Percentiles rank a stretch among this genome's conserved stretches.
phyloP scores from a whole-genome alignment of 2,113 vertebrate genomes.

The Erinaceus europaeus region DNA sequence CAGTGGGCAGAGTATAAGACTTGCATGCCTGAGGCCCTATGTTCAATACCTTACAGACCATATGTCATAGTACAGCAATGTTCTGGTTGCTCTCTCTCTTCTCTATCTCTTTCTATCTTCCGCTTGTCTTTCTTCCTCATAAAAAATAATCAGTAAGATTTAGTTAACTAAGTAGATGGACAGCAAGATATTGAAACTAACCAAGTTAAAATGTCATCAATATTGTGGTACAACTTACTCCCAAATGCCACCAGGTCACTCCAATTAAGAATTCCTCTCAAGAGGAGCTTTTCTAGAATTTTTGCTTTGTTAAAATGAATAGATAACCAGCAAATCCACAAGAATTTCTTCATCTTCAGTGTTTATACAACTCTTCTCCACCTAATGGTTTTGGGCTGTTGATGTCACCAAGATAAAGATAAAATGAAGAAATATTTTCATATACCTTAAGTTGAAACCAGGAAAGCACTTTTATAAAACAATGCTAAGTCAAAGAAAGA shows the following conservation, averaged over 20 bases:
- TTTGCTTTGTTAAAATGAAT: background rate
- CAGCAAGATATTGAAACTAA: background rate
- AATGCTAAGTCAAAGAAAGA: background rate
- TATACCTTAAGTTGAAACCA: background rate
- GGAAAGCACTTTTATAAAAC: background rate
- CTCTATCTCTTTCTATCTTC: too few relatives aligned
- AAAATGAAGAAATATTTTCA: background rate
- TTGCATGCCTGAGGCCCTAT: too few relatives aligned
- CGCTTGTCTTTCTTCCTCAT: too few relatives aligned
- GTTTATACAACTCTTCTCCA: background rate
- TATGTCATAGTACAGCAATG: too few relatives aligned
- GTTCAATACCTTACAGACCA: too few relatives aligned
- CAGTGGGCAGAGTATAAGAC: too few relatives aligned
- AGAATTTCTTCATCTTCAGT: background rate
- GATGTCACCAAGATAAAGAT: background rate
- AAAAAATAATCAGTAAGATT: background rate
- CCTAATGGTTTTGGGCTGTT: background rate
- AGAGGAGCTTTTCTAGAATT: background rate
- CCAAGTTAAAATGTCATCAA: background rate
- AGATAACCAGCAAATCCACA: background rate
- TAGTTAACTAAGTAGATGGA: background rate
- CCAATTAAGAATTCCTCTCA: background rate
- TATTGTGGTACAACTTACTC: background rate
- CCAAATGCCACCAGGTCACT: background rate
- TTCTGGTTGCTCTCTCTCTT: too few relatives aligned